Evolutionary conservation across 2,888 invertebrate genomes (phyloP).

Genomic region (Hedychridium roseum): DNA sequence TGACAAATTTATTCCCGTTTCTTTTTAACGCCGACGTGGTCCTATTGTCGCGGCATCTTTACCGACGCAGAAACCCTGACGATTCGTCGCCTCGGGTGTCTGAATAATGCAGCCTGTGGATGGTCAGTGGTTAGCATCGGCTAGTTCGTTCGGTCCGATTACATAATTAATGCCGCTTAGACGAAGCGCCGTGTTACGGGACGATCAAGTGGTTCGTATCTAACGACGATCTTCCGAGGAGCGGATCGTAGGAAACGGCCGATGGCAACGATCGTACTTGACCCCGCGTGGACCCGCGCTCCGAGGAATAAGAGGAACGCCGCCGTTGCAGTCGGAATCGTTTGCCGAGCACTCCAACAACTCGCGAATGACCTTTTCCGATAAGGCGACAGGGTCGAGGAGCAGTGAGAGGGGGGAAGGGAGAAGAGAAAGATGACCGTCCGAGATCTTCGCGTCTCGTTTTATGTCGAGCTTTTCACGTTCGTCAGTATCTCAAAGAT

Average conservation of each 20-base stretch:
- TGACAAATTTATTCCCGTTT: no score
- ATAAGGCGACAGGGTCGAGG: constrained; percentile 2
- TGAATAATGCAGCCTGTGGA: background rate
- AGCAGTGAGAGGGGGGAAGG: background rate
- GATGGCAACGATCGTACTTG: constrained; percentile 4
- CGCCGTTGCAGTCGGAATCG: constrained; percentile 16
- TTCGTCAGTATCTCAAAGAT: no score
- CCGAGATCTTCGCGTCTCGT: no score
- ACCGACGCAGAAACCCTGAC: background rate
- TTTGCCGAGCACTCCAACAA: background rate
- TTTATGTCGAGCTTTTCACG: no score
- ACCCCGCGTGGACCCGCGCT: constrained; percentile 8
- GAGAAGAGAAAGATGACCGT: constrained; percentile 3
- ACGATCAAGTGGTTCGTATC: constrained; percentile 18
- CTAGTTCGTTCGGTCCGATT: constrained; percentile 12
- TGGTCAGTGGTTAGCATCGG: background rate
- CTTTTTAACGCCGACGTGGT: no score
- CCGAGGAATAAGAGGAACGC: constrained; percentile 26
- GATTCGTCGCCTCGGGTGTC: background rate
- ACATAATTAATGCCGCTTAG: constrained; percentile 23
- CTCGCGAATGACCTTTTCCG: background rate
- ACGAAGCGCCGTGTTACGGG: constrained; percentile 6
- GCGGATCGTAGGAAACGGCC: constrained; percentile 5
- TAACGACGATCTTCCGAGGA: constrained; percentile 8
- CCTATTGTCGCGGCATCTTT: constrained; percentile 12